Evolutionary conservation across 1,140 invertebrate genomes (phyloP), one percentile per base, ranked within the genome.

Genomic region (Ooceraea biroi): DNA sequence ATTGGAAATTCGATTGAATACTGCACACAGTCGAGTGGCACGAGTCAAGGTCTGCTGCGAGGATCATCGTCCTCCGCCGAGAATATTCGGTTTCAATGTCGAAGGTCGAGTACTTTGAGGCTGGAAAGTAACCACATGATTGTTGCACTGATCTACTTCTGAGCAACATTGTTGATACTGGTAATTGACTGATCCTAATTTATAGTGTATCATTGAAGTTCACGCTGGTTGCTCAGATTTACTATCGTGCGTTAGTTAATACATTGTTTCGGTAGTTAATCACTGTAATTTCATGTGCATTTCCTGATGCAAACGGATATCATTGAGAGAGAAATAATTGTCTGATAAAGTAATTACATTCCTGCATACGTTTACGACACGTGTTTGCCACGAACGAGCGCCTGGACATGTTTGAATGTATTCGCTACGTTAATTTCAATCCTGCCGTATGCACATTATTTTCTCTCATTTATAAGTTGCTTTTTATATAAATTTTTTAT

Each of bases 61-160:
- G 72, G 77, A 87, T 85, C 78, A 83, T 88, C 78, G 77, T 87
- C 60, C 76, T 87, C 52, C 58, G 46, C 57, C 72, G 63, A 82
- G 73, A 76, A 48, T 80, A 83, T 86, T 88, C 77, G 61, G 46
- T 89, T 36, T 63, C 72, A 89, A 85, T 82, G 66, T 88, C 87
- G 87, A 88, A 88, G 80, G 74, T 85, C 61, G 66, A 78, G 61
- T 60, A 82, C 52, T 88, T 48, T 22, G 41, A 78, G 60, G 66
- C 60, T 7, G 58, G 85, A 71, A 80, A 68, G 76, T 83, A 85
- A 88, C 41, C 55, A 73, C 73, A 48, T 82, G 69, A 52, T 36
- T 36, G 77, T 80, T 76, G 61, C 76, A 78, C 73, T 52, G 82
- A 50, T 87, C 85, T 72, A 61, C 25, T 88, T 80, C 36, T 19